Percentiles rank a stretch among this genome's conserved stretches.
Conservation (phyloP, 2,888 invertebrate genomes). For the Agrypnus murinus region DNA sequence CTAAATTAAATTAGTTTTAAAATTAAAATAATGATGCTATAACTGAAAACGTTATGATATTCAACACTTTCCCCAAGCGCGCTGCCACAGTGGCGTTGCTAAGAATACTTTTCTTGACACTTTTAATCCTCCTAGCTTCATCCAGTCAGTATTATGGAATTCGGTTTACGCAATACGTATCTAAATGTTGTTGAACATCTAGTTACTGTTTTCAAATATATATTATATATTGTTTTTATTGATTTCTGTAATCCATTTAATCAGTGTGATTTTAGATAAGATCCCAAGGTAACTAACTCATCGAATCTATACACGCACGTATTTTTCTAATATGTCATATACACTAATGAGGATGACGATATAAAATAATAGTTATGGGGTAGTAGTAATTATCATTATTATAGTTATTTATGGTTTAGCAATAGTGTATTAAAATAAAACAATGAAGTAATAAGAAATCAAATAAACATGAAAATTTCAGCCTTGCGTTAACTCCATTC, state of each 20-base stretch:
- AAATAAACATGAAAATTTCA: not conserved
- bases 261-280: too few relatives aligned
- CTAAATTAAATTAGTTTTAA: constrained; percentile 12
- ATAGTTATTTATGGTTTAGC: not conserved
- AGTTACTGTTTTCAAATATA: too few relatives aligned
- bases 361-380: not conserved
- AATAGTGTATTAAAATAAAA: not conserved
- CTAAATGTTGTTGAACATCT: too few relatives aligned
- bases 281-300: too few relatives aligned
- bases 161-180: constrained; percentile 11
- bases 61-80: constrained; percentile 29
- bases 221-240: too few relatives aligned
- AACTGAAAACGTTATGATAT: not conserved
- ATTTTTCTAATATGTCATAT: too few relatives aligned
- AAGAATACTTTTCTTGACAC: constrained; percentile 21
- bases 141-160: constrained; percentile 4
- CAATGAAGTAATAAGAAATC: constrained; percentile 5
- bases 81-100: constrained; percentile 19
- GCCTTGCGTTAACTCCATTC: constrained; percentile 1
- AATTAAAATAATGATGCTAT: not conserved
- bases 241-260: too few relatives aligned
- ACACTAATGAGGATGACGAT: too few relatives aligned
- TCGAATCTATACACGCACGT: too few relatives aligned
- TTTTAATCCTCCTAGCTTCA: not conserved
- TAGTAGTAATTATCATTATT: too few relatives aligned